Percentiles rank a stretch among this genome's conserved stretches.
Evolutionary conservation across 2,113 vertebrate genomes (phyloP).

Genomic region (Atlantisia rogersi): DNA sequence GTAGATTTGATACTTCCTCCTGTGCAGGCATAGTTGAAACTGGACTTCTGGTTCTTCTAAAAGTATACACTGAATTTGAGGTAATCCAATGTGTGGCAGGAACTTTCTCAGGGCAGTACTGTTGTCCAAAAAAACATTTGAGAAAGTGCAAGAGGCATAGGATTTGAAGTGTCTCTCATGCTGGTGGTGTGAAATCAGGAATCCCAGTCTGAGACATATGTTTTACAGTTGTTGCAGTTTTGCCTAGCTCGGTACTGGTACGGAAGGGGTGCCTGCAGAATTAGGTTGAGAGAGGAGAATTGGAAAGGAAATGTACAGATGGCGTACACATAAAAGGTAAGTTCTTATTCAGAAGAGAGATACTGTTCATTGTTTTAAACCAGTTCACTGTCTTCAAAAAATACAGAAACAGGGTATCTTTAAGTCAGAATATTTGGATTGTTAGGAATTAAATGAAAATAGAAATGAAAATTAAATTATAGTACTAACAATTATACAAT

Average conservation of each 20-base stretch:
- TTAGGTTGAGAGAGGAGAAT: background rate
- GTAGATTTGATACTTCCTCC: background rate
- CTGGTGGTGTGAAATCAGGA: background rate
- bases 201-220: background rate
- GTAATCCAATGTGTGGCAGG: background rate
- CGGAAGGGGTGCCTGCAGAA: background rate
- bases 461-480: background rate
- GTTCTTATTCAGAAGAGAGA: background rate
- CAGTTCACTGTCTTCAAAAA: background rate
- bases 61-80: background rate
- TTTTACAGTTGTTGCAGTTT: background rate
- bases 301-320: background rate
- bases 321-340: background rate
- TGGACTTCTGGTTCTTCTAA: background rate
- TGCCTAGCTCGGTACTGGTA: too few species aligned
- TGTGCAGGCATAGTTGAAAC: background rate
- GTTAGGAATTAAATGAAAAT: background rate
- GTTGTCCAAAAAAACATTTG: background rate
- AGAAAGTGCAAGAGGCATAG: background rate
- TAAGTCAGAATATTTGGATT: background rate
- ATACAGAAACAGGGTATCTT: background rate
- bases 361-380: background rate
- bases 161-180: fast-evolving
- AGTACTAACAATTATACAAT: background rate
- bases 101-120: background rate